phyloP scores from a whole-genome alignment of 2,113 vertebrate species.

The Prietella phreatophila region DNA sequence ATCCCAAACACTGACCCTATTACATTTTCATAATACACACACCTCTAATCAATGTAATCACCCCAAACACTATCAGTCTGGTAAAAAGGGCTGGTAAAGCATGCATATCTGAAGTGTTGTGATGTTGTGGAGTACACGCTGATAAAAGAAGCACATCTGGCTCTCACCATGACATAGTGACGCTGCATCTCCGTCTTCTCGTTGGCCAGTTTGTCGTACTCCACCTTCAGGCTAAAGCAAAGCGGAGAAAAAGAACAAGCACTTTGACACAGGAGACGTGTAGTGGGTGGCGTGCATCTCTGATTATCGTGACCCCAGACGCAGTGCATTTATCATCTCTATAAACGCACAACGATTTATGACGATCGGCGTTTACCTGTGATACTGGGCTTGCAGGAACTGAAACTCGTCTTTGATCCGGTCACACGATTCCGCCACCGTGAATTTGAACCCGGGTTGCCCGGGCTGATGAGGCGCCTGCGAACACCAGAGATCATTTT shows the following conservation, averaged over 20 bases:
- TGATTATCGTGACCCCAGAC: not conserved
- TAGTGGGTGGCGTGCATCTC: not conserved
- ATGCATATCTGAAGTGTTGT: not conserved
- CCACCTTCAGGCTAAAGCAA: conserved; percentile 81
- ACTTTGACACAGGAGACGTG: not conserved
- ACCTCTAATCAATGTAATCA: conserved; percentile 48
- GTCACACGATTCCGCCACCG: conserved; percentile 90
- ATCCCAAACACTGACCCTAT: conserved; percentile 67
- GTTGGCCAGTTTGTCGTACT: conserved; percentile 93
- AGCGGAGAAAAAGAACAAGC: conserved; percentile 16
- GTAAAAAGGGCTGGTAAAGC: conserved; percentile 35
- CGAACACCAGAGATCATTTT: conserved; percentile 39
- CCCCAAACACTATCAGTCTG: conserved; percentile 30
- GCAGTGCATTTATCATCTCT: not conserved
- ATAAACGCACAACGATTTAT: not conserved
- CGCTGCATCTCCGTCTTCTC: conserved; percentile 98
- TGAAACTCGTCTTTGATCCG: conserved; percentile 95
- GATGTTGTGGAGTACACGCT: not conserved
- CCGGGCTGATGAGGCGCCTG: conserved; percentile 92
- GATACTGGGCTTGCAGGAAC: conserved; percentile 93
- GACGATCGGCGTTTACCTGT: conserved; percentile 74
- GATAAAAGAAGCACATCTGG: conserved; percentile 2
- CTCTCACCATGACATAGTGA: conserved; percentile 95
- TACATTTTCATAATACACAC: conserved; percentile 49
- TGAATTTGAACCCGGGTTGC: conserved; percentile 94